A percentile compares a stretch with the other conserved stretches of the same genome.
Evolutionary conservation across 1,140 invertebrate species (phyloP).

Genomic region (Thrips palmi): DNA sequence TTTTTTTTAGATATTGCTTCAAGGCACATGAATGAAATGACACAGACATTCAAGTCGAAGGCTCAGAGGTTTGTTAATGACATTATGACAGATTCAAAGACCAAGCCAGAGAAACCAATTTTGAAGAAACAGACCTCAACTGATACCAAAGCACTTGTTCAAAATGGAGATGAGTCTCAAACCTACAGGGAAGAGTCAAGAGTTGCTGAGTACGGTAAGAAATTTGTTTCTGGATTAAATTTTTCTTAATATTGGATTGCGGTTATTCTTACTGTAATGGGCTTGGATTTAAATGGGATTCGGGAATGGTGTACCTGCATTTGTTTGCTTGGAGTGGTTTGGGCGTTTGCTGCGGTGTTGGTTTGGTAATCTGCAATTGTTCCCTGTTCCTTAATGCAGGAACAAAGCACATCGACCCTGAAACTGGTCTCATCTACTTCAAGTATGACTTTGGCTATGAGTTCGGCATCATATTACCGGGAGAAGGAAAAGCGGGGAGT

Average conservation of each 20-base stretch:
- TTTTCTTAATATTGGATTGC: too few relatives aligned
- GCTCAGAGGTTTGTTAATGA: slow-evolving; percentile 47
- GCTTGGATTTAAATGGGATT: too few relatives aligned
- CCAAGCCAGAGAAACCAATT: slow-evolving; percentile 16
- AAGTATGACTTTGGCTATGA: slow-evolving; percentile 71
- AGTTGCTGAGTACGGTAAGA: slow-evolving; percentile 48
- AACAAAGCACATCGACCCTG: slow-evolving; percentile 55
- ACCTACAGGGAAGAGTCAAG: slow-evolving; percentile 49
- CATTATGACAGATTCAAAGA: slow-evolving; percentile 37
- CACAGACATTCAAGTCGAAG: slow-evolving; percentile 45
- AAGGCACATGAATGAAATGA: slow-evolving; percentile 44
- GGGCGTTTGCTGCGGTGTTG: neutral
- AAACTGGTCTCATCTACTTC: slow-evolving; percentile 60
- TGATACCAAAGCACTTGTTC: slow-evolving; percentile 29
- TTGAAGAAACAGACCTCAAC: slow-evolving; percentile 31
- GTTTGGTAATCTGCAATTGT: neutral
- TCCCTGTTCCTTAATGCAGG: slow-evolving; percentile 25
- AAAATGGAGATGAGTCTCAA: slow-evolving; percentile 33
- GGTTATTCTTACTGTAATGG: too few relatives aligned
- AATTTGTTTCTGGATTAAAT: neutral
- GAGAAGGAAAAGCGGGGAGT: slow-evolving; percentile 31
- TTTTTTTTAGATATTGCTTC: slow-evolving; percentile 32
- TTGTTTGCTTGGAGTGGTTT: too few relatives aligned
- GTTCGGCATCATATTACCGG: slow-evolving; percentile 52
- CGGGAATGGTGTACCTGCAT: too few relatives aligned